Percentiles rank a stretch among this genome's conserved stretches.
These are phyloP conservation scores for Graptemys geographica DNA, from an alignment of 2,797 vertebrate species.

Conservation along the genomic window DNA sequence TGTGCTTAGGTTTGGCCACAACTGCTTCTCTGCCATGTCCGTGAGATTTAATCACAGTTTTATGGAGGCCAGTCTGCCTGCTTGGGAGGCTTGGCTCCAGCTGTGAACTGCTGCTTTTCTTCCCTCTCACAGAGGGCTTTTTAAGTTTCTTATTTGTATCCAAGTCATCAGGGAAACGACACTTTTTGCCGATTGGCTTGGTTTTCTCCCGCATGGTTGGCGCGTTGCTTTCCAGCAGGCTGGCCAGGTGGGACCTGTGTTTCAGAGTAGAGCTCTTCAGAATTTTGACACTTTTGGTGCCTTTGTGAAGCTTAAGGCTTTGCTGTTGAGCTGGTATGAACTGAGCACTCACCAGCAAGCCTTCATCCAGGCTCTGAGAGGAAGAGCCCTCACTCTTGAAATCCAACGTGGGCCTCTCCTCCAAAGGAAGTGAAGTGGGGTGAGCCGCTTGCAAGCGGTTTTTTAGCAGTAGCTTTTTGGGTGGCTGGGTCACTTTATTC, in stretches of 20 bases:
- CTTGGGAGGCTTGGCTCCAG: constrained; percentile 73
- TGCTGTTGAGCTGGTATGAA: constrained; percentile 81
- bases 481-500: constrained; percentile 75
- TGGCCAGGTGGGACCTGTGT: constrained; percentile 67
- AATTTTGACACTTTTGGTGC: constrained; percentile 80
- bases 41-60: constrained; percentile 70
- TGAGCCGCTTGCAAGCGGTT: constrained; percentile 61
- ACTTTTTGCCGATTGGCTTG: constrained; percentile 79
- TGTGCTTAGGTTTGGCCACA: constrained; percentile 91
- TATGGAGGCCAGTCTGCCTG: constrained; percentile 63
- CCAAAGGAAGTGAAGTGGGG: neutral
- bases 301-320: constrained; percentile 80
- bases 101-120: constrained; percentile 76
- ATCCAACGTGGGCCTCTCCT: constrained; percentile 79
- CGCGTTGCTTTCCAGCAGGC: constrained; percentile 68
- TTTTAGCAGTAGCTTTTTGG: constrained; percentile 79
- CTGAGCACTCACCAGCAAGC: constrained; percentile 81
- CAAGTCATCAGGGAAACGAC: constrained; percentile 80
- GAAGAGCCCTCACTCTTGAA: constrained; percentile 86
- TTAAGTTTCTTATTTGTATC: constrained; percentile 82
- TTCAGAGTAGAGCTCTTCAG: constrained; percentile 78
- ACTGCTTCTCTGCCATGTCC: constrained; percentile 84
- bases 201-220: constrained; percentile 78
- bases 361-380: constrained; percentile 87
- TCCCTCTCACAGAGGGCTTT: constrained; percentile 80